Conservation (phyloP, 35 echinoderm and acorn worm genomes). For the Patiria miniata region DNA sequence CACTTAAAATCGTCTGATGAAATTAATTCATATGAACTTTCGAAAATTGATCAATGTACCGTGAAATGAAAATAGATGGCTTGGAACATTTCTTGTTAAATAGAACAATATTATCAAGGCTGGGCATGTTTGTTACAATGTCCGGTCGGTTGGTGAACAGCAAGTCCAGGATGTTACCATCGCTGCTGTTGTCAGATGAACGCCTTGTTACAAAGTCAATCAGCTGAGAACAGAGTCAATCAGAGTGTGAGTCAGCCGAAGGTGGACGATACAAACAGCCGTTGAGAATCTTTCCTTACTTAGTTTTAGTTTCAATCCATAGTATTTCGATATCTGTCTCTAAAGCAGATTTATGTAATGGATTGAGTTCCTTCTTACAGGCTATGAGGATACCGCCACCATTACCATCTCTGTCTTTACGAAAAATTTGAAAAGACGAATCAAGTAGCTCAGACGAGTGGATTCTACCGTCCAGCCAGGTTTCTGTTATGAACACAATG, state of each 20-base stretch:
- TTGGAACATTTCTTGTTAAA: neutral
- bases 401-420: neutral
- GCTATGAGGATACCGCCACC: neutral
- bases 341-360: neutral
- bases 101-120: neutral
- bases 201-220: neutral
- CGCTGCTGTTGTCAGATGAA: neutral
- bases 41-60: neutral
- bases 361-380: neutral
- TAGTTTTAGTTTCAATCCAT: neutral
- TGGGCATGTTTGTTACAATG: neutral
- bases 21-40: neutral
- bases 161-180: neutral
- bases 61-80: neutral
- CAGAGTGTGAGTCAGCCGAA: neutral
- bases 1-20: neutral
- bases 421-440: neutral
- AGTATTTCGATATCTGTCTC: neutral
- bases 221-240: neutral
- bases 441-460: neutral
- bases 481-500: too few relatives aligned
- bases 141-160: neutral
- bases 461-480: neutral
- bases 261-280: neutral
- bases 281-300: neutral